Percentiles rank a stretch among this genome's conserved stretches.
These are phyloP conservation scores for Drosophila subquinaria DNA, from an alignment of 2,888 invertebrate species.

Conservation along the genomic window DNA sequence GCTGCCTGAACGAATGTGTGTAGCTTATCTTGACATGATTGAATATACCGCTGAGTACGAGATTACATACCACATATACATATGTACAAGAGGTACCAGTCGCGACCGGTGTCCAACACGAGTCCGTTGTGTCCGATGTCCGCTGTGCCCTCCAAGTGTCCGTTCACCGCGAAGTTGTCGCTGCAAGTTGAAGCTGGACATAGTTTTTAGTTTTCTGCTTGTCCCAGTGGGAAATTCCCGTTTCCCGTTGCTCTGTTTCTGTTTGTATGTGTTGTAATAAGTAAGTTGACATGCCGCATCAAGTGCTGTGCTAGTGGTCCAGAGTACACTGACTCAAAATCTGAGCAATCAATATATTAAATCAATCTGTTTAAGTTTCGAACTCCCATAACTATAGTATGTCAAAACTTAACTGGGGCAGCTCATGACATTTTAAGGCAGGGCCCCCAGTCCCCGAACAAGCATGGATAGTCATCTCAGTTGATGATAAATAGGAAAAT, in stretches of 20 bases:
- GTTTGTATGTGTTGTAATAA: conserved; percentile 18
- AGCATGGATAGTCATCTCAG: no score
- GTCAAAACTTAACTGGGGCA: no score
- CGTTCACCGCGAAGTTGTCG: conserved; percentile 10
- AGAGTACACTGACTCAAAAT: conserved; percentile 32
- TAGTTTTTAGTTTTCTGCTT: conserved; percentile 43
- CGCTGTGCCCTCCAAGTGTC: conserved; percentile 43
- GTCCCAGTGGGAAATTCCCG: conserved; percentile 67
- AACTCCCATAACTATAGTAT: neutral
- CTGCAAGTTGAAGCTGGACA: conserved; percentile 29
- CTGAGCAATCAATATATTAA: neutral
- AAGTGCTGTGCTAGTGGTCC: conserved; percentile 37
- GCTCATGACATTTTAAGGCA: no score
- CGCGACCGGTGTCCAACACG: conserved; percentile 27
- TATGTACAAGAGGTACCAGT: conserved; percentile 25
- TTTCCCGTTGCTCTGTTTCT: conserved; percentile 57
- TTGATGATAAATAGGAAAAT: no score
- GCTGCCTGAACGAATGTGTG: conserved; percentile 52
- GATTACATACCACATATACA: neutral
- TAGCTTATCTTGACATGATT: conserved; percentile 81
- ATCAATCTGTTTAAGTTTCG: no score
- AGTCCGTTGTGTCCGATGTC: neutral
- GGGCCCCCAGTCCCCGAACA: no score
- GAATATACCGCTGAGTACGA: conserved; percentile 78
- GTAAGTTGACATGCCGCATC: conserved; percentile 64